phyloP scores from a whole-genome alignment of 2,888 invertebrate species.

The Graphium colonna region DNA sequence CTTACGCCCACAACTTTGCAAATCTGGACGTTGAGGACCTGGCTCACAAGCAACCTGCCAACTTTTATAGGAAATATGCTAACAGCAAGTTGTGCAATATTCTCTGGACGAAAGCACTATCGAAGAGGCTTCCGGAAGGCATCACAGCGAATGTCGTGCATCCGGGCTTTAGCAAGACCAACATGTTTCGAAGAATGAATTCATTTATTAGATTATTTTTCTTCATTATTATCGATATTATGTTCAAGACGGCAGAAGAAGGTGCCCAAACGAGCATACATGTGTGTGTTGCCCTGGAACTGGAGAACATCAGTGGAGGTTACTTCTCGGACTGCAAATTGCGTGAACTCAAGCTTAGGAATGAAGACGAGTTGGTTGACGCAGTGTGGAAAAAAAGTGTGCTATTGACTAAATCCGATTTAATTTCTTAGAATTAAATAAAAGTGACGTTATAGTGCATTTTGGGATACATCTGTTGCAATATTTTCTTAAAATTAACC shows the following conservation, averaged over 20 bases:
- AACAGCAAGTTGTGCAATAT: conserved; percentile 61
- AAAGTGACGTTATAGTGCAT: too few relatives aligned
- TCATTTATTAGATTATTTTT: conserved; percentile 62
- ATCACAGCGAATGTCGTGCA: conserved; percentile 89
- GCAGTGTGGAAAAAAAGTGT: conserved; percentile 3
- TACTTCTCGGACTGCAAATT: conserved; percentile 88
- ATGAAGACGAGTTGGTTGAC: not conserved
- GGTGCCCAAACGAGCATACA: conserved; percentile 89
- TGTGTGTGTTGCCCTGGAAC: conserved; percentile 85
- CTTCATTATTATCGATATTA: conserved; percentile 72
- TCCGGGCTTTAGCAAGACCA: conserved; percentile 89
- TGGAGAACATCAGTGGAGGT: conserved; percentile 83
- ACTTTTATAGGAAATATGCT: conserved; percentile 36
- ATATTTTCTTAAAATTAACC: too few relatives aligned
- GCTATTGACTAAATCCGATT: conserved; percentile 5
- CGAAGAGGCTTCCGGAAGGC: conserved; percentile 57
- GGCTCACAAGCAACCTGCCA: not conserved
- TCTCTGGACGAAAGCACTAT: conserved; percentile 58
- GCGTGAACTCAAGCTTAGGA: conserved; percentile 4
- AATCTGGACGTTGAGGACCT: conserved; percentile 67
- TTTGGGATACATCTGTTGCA: too few relatives aligned
- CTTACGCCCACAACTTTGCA: conserved; percentile 45
- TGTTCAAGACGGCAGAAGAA: conserved; percentile 85
- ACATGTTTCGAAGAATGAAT: conserved; percentile 85
- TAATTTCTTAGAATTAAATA: too few relatives aligned